phyloP scores from a whole-genome alignment of 1,140 invertebrate genomes.

The Drosophila ogumai region DNA sequence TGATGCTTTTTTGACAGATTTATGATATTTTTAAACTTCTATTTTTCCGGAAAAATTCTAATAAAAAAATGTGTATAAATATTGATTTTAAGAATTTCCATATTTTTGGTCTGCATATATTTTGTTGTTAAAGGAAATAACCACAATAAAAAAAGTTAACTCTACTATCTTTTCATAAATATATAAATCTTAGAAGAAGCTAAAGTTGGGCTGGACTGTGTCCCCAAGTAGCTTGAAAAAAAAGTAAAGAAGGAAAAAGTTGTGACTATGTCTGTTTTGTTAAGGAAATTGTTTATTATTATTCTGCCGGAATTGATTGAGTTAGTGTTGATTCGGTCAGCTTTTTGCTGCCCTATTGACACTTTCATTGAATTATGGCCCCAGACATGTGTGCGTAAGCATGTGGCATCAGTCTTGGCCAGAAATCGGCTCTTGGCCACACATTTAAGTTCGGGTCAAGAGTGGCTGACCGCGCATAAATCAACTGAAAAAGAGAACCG shows the following conservation, averaged over 20 bases:
- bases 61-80: too few relatives aligned
- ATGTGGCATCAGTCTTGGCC: slow-evolving; percentile 31
- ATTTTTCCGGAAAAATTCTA: too few relatives aligned
- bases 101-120: background rate
- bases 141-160: background rate
- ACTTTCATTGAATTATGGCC: slow-evolving; percentile 78
- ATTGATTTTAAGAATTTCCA: too few relatives aligned
- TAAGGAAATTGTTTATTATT: slow-evolving; percentile 71
- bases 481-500: slow-evolving; percentile 51
- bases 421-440: slow-evolving; percentile 7
- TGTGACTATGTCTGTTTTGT: slow-evolving; percentile 27
- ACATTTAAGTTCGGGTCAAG: slow-evolving; percentile 49
- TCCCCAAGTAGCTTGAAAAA: slow-evolving; percentile 7
- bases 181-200: background rate
- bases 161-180: background rate
- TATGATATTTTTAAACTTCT: too few relatives aligned
- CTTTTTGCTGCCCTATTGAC: slow-evolving; percentile 60
- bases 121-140: background rate
- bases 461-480: slow-evolving; percentile 76
- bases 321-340: slow-evolving; percentile 47
- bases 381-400: slow-evolving; percentile 37
- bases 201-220: too few relatives aligned
- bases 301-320: slow-evolving; percentile 73
- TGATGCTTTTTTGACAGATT: too few relatives aligned
- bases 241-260: background rate